Base-by-base conservation (phyloP, 2,888 invertebrate species). In the Leptarthrus brevirostris region DNA sequence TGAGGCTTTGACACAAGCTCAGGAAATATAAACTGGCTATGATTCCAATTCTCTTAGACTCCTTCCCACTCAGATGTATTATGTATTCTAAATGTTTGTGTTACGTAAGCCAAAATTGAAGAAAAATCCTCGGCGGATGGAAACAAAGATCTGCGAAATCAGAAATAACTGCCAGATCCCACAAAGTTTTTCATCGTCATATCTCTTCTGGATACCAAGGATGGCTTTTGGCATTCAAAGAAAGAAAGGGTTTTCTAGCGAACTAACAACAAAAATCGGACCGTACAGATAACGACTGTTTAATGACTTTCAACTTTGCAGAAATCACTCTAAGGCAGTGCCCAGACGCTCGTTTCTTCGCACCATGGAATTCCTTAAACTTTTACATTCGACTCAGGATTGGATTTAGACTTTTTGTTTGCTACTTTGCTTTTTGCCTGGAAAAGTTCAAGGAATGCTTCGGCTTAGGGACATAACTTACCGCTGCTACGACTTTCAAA, bases 221-320 rank as follows among this genome's bases (percentile, higher is more conserved):
- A 52, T 30, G 26, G 5, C 52, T 52, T 34, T 5, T 69, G 52
- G 69, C 30, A 69, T 52, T 52, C 20, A n/a, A 12, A 16, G 20
- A n/a, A 12, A 16, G 20, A 52, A 69, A 26, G 34, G 49, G 44
- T 30, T 66, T 6, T 34, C 44, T 8, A 18, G 3, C 10, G 22
- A 30, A n/a, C 24, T 52, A 8, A 18, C 52, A 69, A 69, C 34
- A 69, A 16, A 52, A 69, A 69, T 22, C 69, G 24, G 34, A 69
- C 69, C 34, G 34, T 24, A 69, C 6, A 58, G 26, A 56, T 72
- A 72, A 72, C 72, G 72, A 72, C 22, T 72, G 47, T 47, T 72
- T 54, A 72, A 72, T 72, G 56, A 72, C 72, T 72, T 34, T 72
- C 26, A 72, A 72, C 72, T 72, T 72, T 72, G 16, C 64, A 64